These are phyloP conservation scores for Natator depressus DNA, from an alignment of 2,113 vertebrate species.

Conservation along the genomic window DNA sequence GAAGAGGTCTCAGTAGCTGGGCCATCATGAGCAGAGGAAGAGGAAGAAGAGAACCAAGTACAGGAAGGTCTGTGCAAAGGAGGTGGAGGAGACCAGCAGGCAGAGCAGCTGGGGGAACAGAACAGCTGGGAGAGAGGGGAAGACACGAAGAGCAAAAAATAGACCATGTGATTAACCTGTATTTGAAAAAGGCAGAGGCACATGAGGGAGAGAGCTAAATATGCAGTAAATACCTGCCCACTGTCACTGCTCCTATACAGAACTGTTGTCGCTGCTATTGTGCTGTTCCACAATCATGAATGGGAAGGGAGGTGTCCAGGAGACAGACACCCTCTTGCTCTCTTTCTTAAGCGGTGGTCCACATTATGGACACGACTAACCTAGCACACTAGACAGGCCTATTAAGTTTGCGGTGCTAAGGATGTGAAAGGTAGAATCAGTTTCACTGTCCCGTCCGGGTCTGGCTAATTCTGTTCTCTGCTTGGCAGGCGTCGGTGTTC, in stretches of 20 bases:
- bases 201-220: neutral
- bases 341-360: neutral
- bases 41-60: neutral
- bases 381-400: neutral
- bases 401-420: neutral
- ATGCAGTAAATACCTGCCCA: neutral
- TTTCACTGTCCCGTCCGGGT: accelerated
- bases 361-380: neutral
- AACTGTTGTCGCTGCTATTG: neutral
- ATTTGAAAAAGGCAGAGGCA: neutral
- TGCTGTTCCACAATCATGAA: neutral
- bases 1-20: neutral
- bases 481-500: constrained; percentile 90
- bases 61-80: neutral
- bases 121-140: neutral
- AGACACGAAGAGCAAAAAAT: neutral
- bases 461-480: constrained; percentile 14
- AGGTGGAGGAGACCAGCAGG: neutral
- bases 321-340: neutral
- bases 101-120: neutral
- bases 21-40: neutral
- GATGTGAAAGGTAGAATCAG: neutral
- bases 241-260: accelerated
- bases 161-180: accelerated
- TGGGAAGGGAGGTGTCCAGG: accelerated